Evolutionary conservation across 2,797 vertebrate species (phyloP).

Genomic region (Mus spretus): DNA sequence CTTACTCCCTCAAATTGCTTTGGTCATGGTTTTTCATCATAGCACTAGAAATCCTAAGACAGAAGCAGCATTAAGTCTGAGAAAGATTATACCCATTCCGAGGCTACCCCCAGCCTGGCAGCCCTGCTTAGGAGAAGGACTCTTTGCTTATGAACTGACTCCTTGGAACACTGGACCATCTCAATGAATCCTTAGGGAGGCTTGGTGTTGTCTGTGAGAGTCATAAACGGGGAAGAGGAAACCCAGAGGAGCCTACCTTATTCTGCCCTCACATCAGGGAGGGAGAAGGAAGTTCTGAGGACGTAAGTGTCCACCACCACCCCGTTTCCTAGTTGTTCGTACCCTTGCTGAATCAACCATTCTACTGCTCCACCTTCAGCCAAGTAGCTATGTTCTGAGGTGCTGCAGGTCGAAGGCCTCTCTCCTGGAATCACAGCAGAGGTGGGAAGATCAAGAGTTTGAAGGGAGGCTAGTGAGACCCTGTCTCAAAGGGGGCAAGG

Average conservation of each 20-base stretch:
- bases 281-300: background rate
- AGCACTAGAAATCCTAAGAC: background rate
- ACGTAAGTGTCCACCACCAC: background rate
- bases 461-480: background rate
- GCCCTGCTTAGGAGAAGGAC: background rate
- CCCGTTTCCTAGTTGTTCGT: background rate
- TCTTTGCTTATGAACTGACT: background rate
- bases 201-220: background rate
- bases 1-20: background rate
- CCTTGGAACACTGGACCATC: background rate
- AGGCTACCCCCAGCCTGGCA: background rate
- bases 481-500: background rate
- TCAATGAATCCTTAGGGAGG: background rate
- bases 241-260: background rate
- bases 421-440: background rate
- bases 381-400: background rate
- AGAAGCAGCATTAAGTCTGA: background rate
- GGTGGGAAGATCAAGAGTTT: background rate
- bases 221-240: background rate
- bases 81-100: background rate
- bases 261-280: background rate
- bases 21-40: background rate
- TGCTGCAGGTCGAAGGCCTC: fast-evolving
- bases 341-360: background rate
- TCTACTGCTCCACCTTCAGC: background rate